Base-by-base conservation (phyloP, 1,140 invertebrate species). In the Drusus annulatus region DNA sequence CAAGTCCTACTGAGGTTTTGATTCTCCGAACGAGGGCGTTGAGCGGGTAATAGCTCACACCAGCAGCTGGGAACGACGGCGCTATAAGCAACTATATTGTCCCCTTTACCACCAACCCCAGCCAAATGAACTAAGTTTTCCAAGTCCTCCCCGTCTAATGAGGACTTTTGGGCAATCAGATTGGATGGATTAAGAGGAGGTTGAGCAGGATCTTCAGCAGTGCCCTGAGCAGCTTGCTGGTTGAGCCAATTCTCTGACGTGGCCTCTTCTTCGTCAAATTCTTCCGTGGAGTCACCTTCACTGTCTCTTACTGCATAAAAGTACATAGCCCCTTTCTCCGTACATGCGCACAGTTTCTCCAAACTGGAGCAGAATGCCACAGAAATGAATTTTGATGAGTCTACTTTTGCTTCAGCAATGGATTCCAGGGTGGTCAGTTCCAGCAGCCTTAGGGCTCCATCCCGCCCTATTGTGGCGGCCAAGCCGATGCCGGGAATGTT, bases 41-140 rank as follows among this genome's bases (percentile, higher is more conserved):
- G 96, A 19, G 95, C 95, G 80, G 97, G 96, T 84, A 96, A 95
- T 84, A 98, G 92, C 90, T 98, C 96, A 81, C 93, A 95, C 97
- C 96, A 98, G 87, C 96, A 98, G 28, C 95, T 93, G 2, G 96
- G 96, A 0, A 97, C 95, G n/a, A 96, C 96, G 6, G 96, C 96
- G 68, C 94, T 93, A 85, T 96, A 97, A 3, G 93, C 92, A 82
- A 86, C 91, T 87, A 86, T 92, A 84, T 85, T 91, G 86, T 88
- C 92, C 92, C 89, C 87, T 45, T 83, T 83, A 19, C 88, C 88
- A 58, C 87, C 87, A 21, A 86, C 86, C 15, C 88, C 88, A 8
- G 87, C 88, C 28, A 90, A 81, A 6, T 85, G 84, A 68, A 87
- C 86, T 75, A 90, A 83, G 69, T 86, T 85, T 58, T 87, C 85